Evolutionary conservation across 2,888 invertebrate genomes (phyloP).

Genomic region (Andrena minutula): DNA sequence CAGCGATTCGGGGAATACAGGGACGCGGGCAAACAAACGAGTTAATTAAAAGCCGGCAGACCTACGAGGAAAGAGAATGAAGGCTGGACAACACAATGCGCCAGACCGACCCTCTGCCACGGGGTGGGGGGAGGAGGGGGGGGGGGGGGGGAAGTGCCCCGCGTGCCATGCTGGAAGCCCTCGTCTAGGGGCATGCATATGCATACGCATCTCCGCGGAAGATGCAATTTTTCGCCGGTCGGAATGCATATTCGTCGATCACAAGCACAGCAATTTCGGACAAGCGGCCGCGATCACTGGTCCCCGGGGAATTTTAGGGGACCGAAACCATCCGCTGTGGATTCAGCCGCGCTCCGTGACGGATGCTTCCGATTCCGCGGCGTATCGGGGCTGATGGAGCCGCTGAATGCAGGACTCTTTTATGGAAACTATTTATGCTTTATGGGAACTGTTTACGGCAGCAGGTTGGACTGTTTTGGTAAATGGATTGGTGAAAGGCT

Average conservation of each 20-base stretch:
- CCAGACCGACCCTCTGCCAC: not conserved
- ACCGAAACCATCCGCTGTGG: not conserved
- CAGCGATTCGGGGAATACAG: slow-evolving; percentile 67
- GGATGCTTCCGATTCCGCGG: not conserved
- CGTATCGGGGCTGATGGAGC: not conserved
- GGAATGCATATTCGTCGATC: slow-evolving; percentile 58
- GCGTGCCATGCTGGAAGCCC: slow-evolving; percentile 36
- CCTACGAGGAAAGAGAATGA: slow-evolving; percentile 2
- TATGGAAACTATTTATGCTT: not conserved
- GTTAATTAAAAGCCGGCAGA: slow-evolving; percentile 70
- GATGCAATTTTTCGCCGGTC: slow-evolving; percentile 31
- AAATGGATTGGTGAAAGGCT: too few relatives aligned
- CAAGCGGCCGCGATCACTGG: slow-evolving; percentile 42
- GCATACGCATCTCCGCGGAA: slow-evolving; percentile 47
- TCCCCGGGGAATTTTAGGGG: slow-evolving; percentile 41
- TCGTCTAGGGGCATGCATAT: slow-evolving; percentile 48
- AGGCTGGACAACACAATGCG: slow-evolving; percentile 22
- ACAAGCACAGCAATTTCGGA: slow-evolving; percentile 57
- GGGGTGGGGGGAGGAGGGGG: not conserved
- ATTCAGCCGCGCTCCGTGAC: slow-evolving; percentile 8
- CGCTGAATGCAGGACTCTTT: not conserved
- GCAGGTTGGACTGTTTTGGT: not conserved
- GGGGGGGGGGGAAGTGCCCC: not conserved
- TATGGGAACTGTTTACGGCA: not conserved
- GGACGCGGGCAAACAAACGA: slow-evolving; percentile 70